Conservation (phyloP, 2,888 invertebrate genomes). For the Pristionchus maxplancki region DNA sequence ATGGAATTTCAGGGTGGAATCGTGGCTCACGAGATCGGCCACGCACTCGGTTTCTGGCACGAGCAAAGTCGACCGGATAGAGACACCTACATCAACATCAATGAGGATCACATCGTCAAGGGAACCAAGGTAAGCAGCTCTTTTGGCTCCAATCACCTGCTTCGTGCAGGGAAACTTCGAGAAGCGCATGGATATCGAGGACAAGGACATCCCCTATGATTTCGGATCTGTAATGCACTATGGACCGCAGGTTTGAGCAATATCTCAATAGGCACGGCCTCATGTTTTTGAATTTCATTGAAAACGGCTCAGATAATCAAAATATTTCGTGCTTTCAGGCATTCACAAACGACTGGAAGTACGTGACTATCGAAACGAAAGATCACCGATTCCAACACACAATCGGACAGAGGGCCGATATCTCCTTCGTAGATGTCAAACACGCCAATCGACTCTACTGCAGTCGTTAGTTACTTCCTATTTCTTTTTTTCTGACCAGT, state of each 20-base stretch:
- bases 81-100: constrained; percentile 65
- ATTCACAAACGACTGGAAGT: constrained; percentile 66
- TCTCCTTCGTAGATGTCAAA: constrained; percentile 70
- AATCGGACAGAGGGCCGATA: constrained; percentile 66
- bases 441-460: constrained; percentile 67
- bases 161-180: constrained; percentile 65
- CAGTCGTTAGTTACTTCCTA: constrained; percentile 55
- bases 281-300: too few relatives aligned
- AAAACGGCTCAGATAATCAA: too few relatives aligned
- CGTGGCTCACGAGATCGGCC: constrained; percentile 69
- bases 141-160: too few relatives aligned
- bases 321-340: constrained; percentile 55
- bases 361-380: constrained; percentile 67
- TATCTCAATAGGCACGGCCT: too few relatives aligned
- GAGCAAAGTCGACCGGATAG: constrained; percentile 67
- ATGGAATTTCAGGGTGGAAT: constrained; percentile 68
- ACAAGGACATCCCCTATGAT: constrained; percentile 66
- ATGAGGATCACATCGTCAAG: constrained; percentile 62
- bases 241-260: constrained; percentile 55
- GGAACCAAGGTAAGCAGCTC: constrained; percentile 54
- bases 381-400: constrained; percentile 67
- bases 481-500: neutral
- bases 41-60: constrained; percentile 70
- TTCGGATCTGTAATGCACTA: constrained; percentile 70
- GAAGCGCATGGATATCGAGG: constrained; percentile 59